Evolutionary conservation across 92 coral and sea anemone genomes (phyloP).

Genomic region (Isaurus tuberculatus): DNA sequence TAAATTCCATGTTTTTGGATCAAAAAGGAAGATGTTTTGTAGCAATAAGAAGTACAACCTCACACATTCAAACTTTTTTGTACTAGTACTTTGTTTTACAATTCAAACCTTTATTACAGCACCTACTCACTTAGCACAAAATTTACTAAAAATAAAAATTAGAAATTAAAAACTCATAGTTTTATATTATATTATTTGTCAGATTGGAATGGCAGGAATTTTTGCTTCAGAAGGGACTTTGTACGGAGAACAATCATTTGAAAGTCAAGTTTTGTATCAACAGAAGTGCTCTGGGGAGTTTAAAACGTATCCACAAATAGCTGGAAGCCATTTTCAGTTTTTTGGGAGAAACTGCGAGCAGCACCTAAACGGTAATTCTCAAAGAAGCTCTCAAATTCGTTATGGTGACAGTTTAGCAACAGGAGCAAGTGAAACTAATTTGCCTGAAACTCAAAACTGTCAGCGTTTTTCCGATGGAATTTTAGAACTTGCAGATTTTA

Average conservation of each 20-base stretch:
- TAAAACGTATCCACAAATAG: conserved; percentile 21
- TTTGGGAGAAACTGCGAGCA: conserved; percentile 9
- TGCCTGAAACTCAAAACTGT: conserved; percentile 10
- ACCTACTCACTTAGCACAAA: neutral
- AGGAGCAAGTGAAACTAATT: conserved; percentile 7
- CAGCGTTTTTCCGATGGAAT: conserved; percentile 31
- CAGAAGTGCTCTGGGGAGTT: conserved; percentile 45
- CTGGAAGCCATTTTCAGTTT: conserved; percentile 16
- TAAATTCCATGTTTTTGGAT: neutral
- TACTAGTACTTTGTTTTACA: neutral
- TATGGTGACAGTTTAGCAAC: conserved; percentile 10
- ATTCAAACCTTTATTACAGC: neutral
- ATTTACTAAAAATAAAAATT: neutral
- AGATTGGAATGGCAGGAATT: conserved; percentile 54
- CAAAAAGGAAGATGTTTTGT: neutral
- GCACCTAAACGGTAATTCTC: neutral
- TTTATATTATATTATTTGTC: neutral
- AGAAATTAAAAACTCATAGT: neutral
- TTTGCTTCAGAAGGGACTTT: conserved; percentile 39
- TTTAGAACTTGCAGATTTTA: conserved; percentile 35
- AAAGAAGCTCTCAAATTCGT: neutral
- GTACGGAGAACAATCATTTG: conserved; percentile 40
- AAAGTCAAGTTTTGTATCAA: conserved; percentile 27
- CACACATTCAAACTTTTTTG: neutral
- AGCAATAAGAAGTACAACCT: neutral